Evolutionary conservation across 2,797 vertebrate species (phyloP).

Genomic region (Okamejei kenojei): DNA sequence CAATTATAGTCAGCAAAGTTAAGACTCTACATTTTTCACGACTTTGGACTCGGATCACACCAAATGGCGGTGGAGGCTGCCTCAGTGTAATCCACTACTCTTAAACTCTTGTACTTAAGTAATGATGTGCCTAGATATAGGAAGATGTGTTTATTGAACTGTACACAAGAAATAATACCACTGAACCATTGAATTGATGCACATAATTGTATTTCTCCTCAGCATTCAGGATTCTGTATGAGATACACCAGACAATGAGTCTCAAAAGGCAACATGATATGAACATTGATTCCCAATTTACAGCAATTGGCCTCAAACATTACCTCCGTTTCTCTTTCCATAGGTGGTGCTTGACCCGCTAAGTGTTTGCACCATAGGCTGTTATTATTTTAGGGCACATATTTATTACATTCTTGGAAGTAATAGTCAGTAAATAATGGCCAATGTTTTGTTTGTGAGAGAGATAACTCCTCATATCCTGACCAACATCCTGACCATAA

Average conservation of each 20-base stretch:
- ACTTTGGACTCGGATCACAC: too few relatives aligned
- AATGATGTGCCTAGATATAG: too few relatives aligned
- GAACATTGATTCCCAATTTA: neutral
- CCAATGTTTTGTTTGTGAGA: neutral
- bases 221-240: neutral
- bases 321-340: too few relatives aligned
- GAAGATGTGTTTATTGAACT: too few relatives aligned
- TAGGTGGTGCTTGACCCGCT: too few relatives aligned
- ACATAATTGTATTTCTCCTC: neutral
- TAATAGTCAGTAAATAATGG: neutral
- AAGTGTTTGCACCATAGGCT: too few relatives aligned
- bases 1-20: neutral
- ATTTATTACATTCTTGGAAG: neutral
- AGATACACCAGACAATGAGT: neutral
- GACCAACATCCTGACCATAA: neutral
- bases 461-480: neutral
- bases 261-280: neutral
- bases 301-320: neutral
- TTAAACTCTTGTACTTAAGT: too few relatives aligned
- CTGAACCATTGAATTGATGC: neutral
- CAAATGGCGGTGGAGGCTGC: too few relatives aligned
- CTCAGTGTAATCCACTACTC: too few relatives aligned
- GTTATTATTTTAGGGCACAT: neutral
- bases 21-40: too few relatives aligned
- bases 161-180: too few relatives aligned